These are phyloP conservation scores for Capromys pilorides DNA, from an alignment of 2,797 vertebrate genomes.

Conservation along the genomic window DNA sequence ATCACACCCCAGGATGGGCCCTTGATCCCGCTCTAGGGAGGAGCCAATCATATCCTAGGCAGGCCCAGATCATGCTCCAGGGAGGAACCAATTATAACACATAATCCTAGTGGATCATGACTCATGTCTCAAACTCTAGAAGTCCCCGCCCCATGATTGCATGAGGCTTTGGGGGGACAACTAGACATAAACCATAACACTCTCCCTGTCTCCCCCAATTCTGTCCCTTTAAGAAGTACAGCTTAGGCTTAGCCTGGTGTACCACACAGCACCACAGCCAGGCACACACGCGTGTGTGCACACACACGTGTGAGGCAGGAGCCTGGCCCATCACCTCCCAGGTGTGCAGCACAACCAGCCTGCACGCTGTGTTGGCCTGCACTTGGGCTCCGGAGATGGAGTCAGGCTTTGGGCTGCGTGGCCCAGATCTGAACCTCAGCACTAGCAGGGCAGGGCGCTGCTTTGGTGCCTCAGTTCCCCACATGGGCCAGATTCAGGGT, in stretches of 20 bases:
- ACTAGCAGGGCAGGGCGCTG: not conserved
- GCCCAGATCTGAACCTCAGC: not conserved
- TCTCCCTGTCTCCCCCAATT: not conserved
- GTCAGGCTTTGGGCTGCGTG: not conserved
- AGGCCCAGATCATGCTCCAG: too few relatives aligned
- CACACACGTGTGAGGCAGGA: not conserved
- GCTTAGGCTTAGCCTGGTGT: not conserved
- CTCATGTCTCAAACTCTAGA: too few relatives aligned
- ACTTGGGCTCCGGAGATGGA: not conserved
- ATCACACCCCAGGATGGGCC: too few relatives aligned
- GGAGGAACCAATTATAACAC: too few relatives aligned
- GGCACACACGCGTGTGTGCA: not conserved
- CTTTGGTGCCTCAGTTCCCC: not conserved
- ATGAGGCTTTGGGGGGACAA: too few relatives aligned
- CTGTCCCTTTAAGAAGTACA: not conserved
- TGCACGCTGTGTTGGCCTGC: not conserved
- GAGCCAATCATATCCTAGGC: too few relatives aligned
- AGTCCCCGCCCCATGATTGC: too few relatives aligned
- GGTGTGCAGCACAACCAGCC: not conserved
- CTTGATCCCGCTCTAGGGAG: too few relatives aligned
- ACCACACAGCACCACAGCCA: not conserved
- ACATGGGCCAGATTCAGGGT: not conserved
- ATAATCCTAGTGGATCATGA: too few relatives aligned
- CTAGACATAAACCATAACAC: too few relatives aligned
- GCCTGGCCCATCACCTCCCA: not conserved